Conservation (phyloP, 2,113 vertebrate genomes). For the Cryptoleucopteryx plumbea region DNA sequence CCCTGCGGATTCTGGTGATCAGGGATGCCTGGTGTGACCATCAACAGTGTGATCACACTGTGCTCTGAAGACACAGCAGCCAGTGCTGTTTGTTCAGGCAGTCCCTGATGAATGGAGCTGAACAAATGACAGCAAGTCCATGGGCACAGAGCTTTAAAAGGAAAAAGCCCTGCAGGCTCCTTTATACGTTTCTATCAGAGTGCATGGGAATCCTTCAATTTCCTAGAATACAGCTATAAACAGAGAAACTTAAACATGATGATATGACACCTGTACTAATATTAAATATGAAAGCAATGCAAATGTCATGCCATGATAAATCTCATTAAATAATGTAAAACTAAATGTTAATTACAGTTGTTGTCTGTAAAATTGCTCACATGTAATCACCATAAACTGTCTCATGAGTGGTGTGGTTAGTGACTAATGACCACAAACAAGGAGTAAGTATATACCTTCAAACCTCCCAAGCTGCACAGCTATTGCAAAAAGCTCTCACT, state of each 20-base stretch:
- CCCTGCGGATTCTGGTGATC: not conserved
- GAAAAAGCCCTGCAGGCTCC: not conserved
- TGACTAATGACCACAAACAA: slow-evolving; percentile 69
- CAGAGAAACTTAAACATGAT: not conserved
- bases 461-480: not conserved
- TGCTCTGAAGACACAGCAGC: not conserved
- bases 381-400: slow-evolving; percentile 46
- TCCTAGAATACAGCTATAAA: not conserved
- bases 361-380: slow-evolving; percentile 39
- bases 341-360: slow-evolving; percentile 40
- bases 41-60: not conserved
- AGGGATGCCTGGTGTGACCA: not conserved
- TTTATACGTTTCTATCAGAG: not conserved
- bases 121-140: not conserved
- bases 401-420: slow-evolving; percentile 54
- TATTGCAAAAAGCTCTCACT: slow-evolving; percentile 21
- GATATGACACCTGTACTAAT: not conserved
- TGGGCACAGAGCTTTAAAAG: not conserved
- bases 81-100: not conserved
- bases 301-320: slow-evolving; percentile 26
- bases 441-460: slow-evolving; percentile 19
- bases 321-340: slow-evolving; percentile 10
- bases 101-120: not conserved
- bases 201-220: not conserved
- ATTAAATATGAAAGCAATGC: not conserved